Evolutionary conservation across 2,113 vertebrate species (phyloP).

Genomic region (Ahaetulla prasina): DNA sequence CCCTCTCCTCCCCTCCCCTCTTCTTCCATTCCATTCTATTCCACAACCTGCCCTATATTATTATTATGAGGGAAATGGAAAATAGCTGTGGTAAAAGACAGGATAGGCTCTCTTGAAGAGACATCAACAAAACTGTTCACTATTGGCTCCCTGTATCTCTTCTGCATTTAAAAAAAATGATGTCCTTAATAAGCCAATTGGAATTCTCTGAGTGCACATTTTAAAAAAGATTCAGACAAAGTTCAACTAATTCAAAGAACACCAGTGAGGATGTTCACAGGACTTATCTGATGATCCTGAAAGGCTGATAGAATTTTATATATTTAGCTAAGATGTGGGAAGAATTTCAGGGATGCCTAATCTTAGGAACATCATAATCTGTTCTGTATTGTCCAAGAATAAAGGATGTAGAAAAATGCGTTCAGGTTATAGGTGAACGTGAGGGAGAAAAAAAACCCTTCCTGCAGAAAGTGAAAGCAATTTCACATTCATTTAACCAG

Average conservation of each 20-base stretch:
- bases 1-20: rapidly evolving
- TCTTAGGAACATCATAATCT: background rate
- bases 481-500: background rate
- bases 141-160: background rate
- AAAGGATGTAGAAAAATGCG: background rate
- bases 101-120: background rate
- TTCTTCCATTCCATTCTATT: too few species aligned
- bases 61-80: too few species aligned
- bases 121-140: background rate
- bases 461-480: background rate
- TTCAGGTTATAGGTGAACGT: background rate
- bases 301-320: background rate
- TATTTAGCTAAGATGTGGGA: background rate
- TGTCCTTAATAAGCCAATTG: background rate
- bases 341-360: background rate
- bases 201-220: background rate
- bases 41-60: too few species aligned
- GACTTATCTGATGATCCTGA: too few species aligned
- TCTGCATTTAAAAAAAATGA: too few species aligned
- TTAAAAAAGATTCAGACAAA: too few species aligned
- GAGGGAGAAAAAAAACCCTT: background rate
- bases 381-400: background rate
- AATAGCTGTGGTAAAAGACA: background rate
- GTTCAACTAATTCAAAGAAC: too few species aligned
- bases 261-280: too few species aligned